Base-by-base conservation (phyloP, 2,888 invertebrate species). In the Bembecia ichneumoniformis region DNA sequence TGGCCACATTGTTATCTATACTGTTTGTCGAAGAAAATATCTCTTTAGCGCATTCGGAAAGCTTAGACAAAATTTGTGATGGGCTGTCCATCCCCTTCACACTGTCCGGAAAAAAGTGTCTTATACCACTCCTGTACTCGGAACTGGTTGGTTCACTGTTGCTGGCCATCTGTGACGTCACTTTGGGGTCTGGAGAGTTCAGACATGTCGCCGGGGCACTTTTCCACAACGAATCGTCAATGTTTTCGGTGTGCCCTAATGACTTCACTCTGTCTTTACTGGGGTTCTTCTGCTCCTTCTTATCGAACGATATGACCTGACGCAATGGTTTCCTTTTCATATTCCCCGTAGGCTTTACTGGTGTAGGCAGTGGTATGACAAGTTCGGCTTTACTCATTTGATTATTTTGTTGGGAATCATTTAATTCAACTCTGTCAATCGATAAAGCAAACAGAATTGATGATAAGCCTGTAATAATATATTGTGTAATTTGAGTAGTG, bases 381-480 rank as follows among this genome's bases (percentile, higher is more conserved):
- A 92, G 93, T 70, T 94, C 91, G 47, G 88, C 69, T 75, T 81
- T 82, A 54, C 71, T 82, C 16, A 76, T 77, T 63, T 81, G 88
- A 65, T 64, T 84, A 50, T 68, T 74, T 67, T 78, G 88, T 60
- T 81, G 80, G 74, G 81, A 87, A 74, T 90, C 88, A 78, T 93
- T 94, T 50, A 96, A 87, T 70, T 95, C 94, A 28, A 92, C 88
- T 76, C 94, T 94, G 83, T 98, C 97, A 53, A 97, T 94, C 66
- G 92, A 93, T 70, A 98, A 91, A 16, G 98, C 98, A 87, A 98
- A 98, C 57, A 98, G 88, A 68, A 98, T 94, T 49, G 96, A 92
- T 58, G 93, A 94, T 71, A 98, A 89, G 57, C 95, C 95, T 94
- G 69, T 56, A 84, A 86, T 58, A 66, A 55, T 40, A 40, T 14